Percentiles rank a stretch among this genome's conserved stretches.
phyloP scores from a whole-genome alignment of 2,888 invertebrate species.

The Seira ritae region DNA sequence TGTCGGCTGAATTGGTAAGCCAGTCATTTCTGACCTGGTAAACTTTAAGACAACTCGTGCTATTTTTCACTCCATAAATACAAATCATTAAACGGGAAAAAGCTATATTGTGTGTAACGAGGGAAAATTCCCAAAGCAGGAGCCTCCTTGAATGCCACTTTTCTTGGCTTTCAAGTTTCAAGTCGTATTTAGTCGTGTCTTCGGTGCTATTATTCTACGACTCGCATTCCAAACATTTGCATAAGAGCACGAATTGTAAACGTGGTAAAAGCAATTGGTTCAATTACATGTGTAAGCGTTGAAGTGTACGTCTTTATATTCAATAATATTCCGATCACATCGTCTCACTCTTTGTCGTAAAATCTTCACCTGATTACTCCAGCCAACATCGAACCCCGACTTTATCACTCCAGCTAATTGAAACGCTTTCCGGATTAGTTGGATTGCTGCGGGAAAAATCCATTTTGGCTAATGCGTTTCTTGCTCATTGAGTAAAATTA shows the following conservation, averaged over 20 bases:
- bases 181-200: neutral
- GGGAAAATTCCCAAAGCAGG: no score
- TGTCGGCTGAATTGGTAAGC: no score
- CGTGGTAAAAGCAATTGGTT: neutral
- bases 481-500: neutral
- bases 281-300: no score
- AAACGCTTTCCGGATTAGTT: neutral
- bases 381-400: neutral
- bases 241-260: neutral
- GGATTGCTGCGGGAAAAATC: neutral
- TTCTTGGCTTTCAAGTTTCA: neutral
- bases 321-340: neutral
- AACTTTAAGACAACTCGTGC: no score
- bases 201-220: neutral
- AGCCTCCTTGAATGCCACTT: no score
- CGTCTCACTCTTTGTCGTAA: neutral
- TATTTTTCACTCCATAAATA: no score
- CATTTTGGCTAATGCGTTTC: neutral
- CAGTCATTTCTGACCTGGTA: no score
- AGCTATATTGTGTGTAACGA: no score
- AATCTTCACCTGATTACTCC: constrained; percentile 3
- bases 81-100: no score
- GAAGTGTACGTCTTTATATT: neutral
- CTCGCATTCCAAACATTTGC: neutral
- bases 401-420: neutral